Evolutionary conservation across 2,888 invertebrate species (phyloP).

Genomic region (Ceratothoa steindachneri): DNA sequence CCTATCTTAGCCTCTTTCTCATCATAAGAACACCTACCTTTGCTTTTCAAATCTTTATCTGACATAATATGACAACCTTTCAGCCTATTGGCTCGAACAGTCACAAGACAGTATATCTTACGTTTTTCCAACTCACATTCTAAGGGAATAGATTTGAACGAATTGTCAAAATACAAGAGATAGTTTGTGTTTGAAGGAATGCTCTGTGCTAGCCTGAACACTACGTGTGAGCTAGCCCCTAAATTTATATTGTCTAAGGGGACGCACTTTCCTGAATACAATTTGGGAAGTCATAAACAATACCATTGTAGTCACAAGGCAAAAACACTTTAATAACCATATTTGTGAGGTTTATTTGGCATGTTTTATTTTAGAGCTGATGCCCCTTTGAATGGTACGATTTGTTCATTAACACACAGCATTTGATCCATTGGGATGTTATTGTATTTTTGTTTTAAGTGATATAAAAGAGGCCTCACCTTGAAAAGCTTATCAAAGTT

Average conservation of each 20-base stretch:
- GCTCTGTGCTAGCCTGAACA: constrained; percentile 9
- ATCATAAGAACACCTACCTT: constrained; percentile 5
- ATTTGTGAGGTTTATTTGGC: constrained; percentile 50
- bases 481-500: constrained; percentile 47
- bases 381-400: constrained; percentile 50
- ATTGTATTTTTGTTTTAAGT: constrained; percentile 43
- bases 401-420: constrained; percentile 50
- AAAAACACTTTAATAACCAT: constrained; percentile 15
- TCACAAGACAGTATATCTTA: neutral
- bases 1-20: neutral
- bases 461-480: constrained; percentile 48
- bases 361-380: constrained; percentile 50
- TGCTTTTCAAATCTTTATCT: constrained; percentile 15
- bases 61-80: neutral
- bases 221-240: constrained; percentile 25
- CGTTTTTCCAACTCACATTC: constrained; percentile 7
- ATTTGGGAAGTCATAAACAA: constrained; percentile 9
- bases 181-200: constrained; percentile 23
- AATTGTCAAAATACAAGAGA: constrained; percentile 28
- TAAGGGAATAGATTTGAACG: constrained; percentile 23
- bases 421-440: constrained; percentile 57
- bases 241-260: constrained; percentile 11
- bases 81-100: neutral
- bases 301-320: constrained; percentile 12
- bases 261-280: constrained; percentile 10